A percentile compares a stretch with the other conserved stretches of the same genome.
These are phyloP conservation scores for Tupaia chinensis DNA, from an alignment of 2,113 vertebrate genomes.

Conservation along the genomic window DNA sequence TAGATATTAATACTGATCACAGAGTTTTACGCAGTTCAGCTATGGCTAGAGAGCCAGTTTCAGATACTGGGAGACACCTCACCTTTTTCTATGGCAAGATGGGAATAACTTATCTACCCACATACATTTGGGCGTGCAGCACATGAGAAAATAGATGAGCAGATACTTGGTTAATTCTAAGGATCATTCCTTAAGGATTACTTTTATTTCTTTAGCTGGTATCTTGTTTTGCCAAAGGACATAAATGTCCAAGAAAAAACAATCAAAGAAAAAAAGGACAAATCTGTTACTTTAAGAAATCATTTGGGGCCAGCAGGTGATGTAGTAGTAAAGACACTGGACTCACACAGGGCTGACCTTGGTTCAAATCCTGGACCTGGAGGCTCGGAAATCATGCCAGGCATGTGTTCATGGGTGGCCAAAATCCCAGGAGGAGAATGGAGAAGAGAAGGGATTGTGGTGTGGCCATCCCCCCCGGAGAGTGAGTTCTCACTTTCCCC, in stretches of 20 bases:
- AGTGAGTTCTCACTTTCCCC: no score
- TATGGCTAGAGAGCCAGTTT: not conserved
- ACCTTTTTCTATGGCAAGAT: not conserved
- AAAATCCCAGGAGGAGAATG: no score
- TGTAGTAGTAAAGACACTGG: no score
- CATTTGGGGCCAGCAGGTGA: no score
- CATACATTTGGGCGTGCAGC: not conserved
- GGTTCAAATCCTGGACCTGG: no score
- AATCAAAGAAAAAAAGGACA: not conserved
- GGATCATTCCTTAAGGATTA: not conserved
- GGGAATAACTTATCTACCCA: not conserved
- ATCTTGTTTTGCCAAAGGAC: not conserved
- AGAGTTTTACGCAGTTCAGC: not conserved
- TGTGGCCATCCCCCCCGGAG: no score
- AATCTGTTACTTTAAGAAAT: not conserved
- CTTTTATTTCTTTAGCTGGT: not conserved
- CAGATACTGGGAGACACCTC: not conserved
- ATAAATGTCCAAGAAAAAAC: not conserved
- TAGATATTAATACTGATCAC: not conserved
- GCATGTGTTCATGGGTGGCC: no score
- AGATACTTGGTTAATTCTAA: not conserved
- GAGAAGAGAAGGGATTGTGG: no score
- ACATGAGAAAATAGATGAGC: not conserved
- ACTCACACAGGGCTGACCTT: no score
- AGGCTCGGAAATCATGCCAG: no score